Conservation (phyloP, 1,140 invertebrate species). For the Drosophila pseudoobscura region DNA sequence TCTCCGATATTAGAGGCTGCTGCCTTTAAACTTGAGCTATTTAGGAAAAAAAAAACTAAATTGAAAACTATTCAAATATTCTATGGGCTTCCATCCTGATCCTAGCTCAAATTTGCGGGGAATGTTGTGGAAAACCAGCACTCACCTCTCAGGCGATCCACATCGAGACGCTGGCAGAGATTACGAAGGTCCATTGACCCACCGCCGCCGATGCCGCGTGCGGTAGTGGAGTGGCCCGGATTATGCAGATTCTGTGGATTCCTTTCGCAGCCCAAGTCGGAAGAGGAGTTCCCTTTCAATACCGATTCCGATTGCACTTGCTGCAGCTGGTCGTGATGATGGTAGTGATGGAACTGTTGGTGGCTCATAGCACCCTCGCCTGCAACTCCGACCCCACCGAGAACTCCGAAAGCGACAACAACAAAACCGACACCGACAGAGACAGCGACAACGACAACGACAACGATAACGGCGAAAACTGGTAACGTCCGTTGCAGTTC, state of each 20-base stretch:
- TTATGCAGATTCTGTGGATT: slow-evolving; percentile 8
- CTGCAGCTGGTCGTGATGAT: slow-evolving; percentile 20
- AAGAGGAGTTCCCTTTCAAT: slow-evolving; percentile 7
- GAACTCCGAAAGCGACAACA: background rate
- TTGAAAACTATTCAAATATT: too few relatives aligned
- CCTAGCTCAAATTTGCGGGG: too few relatives aligned
- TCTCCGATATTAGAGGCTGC: too few relatives aligned
- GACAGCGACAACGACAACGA: background rate
- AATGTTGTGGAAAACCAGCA: background rate
- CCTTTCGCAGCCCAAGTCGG: slow-evolving; percentile 5
- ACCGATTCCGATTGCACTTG: slow-evolving; percentile 21
- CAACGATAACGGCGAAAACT: slow-evolving; percentile 1
- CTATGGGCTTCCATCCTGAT: too few relatives aligned
- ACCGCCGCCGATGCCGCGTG: background rate
- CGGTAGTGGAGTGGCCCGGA: background rate
- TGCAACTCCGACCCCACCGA: too few relatives aligned
- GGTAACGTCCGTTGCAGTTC: slow-evolving; percentile 65
- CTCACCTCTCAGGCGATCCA: slow-evolving; percentile 55
- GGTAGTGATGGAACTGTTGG: slow-evolving; percentile 21
- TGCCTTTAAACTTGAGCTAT: too few relatives aligned
- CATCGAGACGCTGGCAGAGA: slow-evolving; percentile 57
- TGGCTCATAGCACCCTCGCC: slow-evolving; percentile 20
- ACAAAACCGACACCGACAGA: background rate
- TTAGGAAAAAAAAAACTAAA: too few relatives aligned
- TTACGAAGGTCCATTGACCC: slow-evolving; percentile 64